Percentiles rank a stretch among this genome's conserved stretches.
Evolutionary conservation across 2,888 invertebrate genomes (phyloP).

Genomic region (Lordiphosa andalusiaca): DNA sequence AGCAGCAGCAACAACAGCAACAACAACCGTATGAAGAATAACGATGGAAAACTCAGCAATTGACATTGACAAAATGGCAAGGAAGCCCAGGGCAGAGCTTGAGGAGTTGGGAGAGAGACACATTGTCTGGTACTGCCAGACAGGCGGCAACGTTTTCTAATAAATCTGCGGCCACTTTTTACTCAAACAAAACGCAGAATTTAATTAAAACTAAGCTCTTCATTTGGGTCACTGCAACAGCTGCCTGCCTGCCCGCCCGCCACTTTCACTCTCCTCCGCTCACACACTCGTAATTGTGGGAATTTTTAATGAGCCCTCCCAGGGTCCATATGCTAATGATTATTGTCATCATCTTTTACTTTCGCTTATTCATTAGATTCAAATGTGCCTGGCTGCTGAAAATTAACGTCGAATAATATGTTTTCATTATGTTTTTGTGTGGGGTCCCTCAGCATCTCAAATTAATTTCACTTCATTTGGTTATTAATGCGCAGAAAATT

Average conservation of each 20-base stretch:
- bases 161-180: constrained; percentile 50
- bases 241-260: constrained; percentile 1
- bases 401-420: constrained; percentile 61
- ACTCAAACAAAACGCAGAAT: constrained; percentile 45
- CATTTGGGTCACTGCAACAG: constrained; percentile 33
- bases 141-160: constrained; percentile 35
- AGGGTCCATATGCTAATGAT: constrained; percentile 60
- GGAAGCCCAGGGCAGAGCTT: not conserved
- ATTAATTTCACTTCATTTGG: constrained; percentile 64
- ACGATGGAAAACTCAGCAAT: constrained; percentile 49
- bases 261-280: constrained; percentile 25
- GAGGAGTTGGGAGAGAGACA: constrained; percentile 9
- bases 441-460: constrained; percentile 33
- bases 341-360: constrained; percentile 60
- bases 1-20: constrained; percentile 2
- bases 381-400: constrained; percentile 42
- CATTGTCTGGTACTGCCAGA: constrained; percentile 9
- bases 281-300: constrained; percentile 8
- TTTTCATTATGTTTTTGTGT: constrained; percentile 47
- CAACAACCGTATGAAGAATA: constrained; percentile 46
- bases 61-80: constrained; percentile 57
- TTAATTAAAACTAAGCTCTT: constrained; percentile 70
- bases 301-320: constrained; percentile 19
- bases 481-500: constrained; percentile 57
- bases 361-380: constrained; percentile 56